Percentiles rank a stretch among this genome's conserved stretches.
These are phyloP conservation scores for Dasypus novemcinctus DNA, from an alignment of 2,113 vertebrate genomes.

Conservation along the genomic window DNA sequence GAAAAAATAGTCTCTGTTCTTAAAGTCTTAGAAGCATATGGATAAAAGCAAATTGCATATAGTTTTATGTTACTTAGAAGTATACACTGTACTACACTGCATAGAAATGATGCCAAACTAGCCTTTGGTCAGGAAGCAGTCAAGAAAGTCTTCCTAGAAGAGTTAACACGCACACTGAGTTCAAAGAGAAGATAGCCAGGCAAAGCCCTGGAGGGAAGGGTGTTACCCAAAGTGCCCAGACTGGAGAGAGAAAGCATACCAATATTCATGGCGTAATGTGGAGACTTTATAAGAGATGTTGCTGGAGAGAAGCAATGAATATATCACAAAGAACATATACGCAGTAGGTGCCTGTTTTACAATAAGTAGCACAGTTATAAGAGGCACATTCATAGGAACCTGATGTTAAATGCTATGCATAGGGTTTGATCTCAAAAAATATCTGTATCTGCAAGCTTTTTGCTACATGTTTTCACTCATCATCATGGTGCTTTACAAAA, in stretches of 20 bases:
- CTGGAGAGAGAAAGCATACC: neutral
- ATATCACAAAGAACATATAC: neutral
- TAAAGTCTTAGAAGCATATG: neutral
- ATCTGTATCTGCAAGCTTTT: neutral
- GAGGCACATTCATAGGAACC: neutral
- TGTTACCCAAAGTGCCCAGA: neutral
- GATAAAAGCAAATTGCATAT: neutral
- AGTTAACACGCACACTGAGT: neutral
- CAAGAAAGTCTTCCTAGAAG: neutral
- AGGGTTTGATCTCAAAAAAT: neutral
- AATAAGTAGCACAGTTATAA: neutral
- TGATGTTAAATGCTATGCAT: neutral
- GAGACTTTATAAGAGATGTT: neutral
- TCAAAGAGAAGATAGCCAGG: neutral
- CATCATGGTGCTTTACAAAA: neutral
- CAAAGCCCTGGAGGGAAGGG: neutral
- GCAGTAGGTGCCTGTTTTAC: neutral
- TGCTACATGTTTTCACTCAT: neutral
- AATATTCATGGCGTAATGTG: neutral
- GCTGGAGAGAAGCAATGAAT: neutral
- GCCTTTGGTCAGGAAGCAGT: neutral
- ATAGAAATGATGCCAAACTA: neutral
- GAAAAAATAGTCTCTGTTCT: neutral
- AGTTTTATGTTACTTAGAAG: neutral
- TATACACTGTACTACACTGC: neutral